These are phyloP conservation scores for Eucidaris tribuloides DNA, from an alignment of 35 echinoderm and acorn worm species.

Conservation along the genomic window DNA sequence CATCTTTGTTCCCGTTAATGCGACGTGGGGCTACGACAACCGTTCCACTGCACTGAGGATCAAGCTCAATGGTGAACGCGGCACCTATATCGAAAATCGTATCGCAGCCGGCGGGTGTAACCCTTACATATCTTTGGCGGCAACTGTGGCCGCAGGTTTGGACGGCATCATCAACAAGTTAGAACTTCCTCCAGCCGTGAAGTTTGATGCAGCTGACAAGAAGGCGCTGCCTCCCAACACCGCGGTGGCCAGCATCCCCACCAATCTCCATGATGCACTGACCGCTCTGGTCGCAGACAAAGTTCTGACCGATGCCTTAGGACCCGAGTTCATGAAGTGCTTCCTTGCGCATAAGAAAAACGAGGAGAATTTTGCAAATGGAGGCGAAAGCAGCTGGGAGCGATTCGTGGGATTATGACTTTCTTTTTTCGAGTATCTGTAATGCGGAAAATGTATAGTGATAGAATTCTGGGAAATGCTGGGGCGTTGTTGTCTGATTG, in stretches of 20 bases:
- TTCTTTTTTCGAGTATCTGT: slow-evolving; percentile 28
- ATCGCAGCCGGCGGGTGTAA: slow-evolving; percentile 51
- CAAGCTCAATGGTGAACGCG: slow-evolving; percentile 21
- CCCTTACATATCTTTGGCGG: slow-evolving; percentile 56
- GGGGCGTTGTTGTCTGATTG: too few relatives aligned
- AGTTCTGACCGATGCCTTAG: slow-evolving; percentile 17
- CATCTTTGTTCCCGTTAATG: slow-evolving; percentile 42
- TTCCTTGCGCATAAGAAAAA: slow-evolving; percentile 9
- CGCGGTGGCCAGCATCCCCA: background rate
- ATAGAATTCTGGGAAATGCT: too few relatives aligned
- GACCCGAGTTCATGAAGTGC: slow-evolving; percentile 34
- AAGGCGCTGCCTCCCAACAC: background rate
- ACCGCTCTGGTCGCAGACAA: slow-evolving; percentile 21
- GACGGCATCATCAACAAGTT: slow-evolving; percentile 59
- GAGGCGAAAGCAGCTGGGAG: background rate
- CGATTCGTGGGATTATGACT: slow-evolving; percentile 16
- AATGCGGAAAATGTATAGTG: too few relatives aligned
- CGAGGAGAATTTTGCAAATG: background rate
- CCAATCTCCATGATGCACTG: slow-evolving; percentile 19
- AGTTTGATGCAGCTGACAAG: background rate
- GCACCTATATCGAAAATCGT: slow-evolving; percentile 57
- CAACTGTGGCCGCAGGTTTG: slow-evolving; percentile 53
- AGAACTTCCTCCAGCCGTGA: background rate
- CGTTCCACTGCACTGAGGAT: slow-evolving; percentile 44
- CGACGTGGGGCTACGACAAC: slow-evolving; percentile 62